phyloP scores from a whole-genome alignment of 2,797 vertebrate species.

The Lepus townsendii region DNA sequence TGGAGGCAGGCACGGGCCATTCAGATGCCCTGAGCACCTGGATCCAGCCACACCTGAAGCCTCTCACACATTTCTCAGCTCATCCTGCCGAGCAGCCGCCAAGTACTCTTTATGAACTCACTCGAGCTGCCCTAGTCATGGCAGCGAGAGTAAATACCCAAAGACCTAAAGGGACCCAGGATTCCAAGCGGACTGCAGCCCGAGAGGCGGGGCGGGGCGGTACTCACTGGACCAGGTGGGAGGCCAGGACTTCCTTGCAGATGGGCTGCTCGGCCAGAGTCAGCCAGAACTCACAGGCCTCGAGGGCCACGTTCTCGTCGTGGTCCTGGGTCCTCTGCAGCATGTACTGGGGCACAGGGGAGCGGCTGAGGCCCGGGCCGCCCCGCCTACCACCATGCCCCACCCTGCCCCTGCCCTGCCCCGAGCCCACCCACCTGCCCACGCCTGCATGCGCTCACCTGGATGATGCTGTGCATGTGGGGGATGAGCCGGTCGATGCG shows the following conservation, averaged over 20 bases:
- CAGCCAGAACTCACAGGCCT: constrained; percentile 98
- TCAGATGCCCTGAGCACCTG: neutral
- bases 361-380: accelerated
- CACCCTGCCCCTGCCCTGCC: neutral
- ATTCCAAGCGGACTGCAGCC: accelerated
- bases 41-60: neutral
- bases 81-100: neutral
- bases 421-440: accelerated
- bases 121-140: too few relatives aligned
- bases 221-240: constrained; percentile 96
- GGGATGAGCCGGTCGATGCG: constrained; percentile 97
- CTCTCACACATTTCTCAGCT: neutral
- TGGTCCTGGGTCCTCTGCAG: constrained; percentile 96
- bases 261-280: constrained; percentile 97
- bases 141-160: too few relatives aligned
- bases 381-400: too few relatives aligned
- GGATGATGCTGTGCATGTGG: constrained; percentile 98
- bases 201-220: neutral
- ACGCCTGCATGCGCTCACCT: constrained; percentile 87
- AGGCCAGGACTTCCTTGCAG: constrained; percentile 96
- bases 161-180: too few relatives aligned
- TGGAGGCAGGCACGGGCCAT: neutral
- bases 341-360: constrained; percentile 92
- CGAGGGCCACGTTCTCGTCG: constrained; percentile 96
- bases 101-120: too few relatives aligned